phyloP scores from a whole-genome alignment of 1,140 invertebrate genomes.

The Drosophila quadrilineata region DNA sequence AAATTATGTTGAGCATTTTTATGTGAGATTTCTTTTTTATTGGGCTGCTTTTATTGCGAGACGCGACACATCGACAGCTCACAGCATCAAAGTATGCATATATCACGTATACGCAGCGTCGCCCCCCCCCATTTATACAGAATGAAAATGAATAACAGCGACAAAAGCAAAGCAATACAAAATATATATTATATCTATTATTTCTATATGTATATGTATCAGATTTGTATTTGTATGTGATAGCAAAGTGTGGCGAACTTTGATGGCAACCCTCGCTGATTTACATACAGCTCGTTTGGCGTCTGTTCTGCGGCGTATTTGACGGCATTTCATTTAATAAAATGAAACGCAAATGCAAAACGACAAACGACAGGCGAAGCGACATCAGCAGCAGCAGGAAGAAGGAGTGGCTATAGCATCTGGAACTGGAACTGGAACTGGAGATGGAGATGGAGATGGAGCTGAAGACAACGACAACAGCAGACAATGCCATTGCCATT shows the following conservation, averaged over 20 bases:
- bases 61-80: slow-evolving; percentile 31
- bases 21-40: slow-evolving; percentile 75
- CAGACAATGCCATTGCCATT: slow-evolving; percentile 56
- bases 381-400: slow-evolving; percentile 3
- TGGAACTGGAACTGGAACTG: neutral
- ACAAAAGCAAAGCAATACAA: no score
- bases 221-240: no score
- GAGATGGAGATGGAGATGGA: neutral
- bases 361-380: slow-evolving; percentile 29
- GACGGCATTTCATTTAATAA: slow-evolving; percentile 73
- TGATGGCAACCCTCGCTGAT: slow-evolving; percentile 38
- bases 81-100: neutral
- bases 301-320: slow-evolving; percentile 50
- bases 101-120: neutral
- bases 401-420: neutral
- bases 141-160: no score
- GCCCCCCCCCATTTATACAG: no score
- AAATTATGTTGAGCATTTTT: slow-evolving; percentile 76
- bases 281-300: slow-evolving; percentile 51
- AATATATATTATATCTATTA: no score
- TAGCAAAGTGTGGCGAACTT: slow-evolving; percentile 10
- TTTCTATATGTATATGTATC: no score
- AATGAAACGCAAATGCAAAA: slow-evolving; percentile 69
- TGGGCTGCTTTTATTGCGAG: slow-evolving; percentile 49
- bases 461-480: neutral